Base-by-base conservation (phyloP, 1,140 invertebrate genomes). In the Olivierus martensii region DNA sequence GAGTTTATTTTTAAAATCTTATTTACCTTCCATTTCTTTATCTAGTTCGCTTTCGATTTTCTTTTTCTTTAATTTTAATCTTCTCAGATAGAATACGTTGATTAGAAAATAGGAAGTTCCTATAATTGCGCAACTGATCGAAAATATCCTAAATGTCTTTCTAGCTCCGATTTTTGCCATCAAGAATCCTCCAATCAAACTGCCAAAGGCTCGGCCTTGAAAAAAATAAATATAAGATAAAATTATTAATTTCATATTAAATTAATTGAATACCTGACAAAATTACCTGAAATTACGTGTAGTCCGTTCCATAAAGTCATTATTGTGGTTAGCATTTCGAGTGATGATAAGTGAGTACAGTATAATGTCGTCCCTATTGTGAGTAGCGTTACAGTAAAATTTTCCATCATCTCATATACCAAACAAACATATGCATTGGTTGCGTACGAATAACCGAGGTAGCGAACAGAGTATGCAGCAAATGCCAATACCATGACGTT, bases 291-390 rank as follows among this genome's bases (percentile, higher is more conserved):
- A 19, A 52, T 52, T 62, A 81, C 84, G 63, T 86, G 86, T 4
- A 87, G 62, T 42, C 83, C 84, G n/a, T 82, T 83, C 9, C 87
- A 71, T 45, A 88, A 68, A 43, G 85, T 84, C 67, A 88, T 84
- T 53, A 87, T 78, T 11, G 82, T 86, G 14, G 81, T 81, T 57
- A 87, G 80, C 1, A 84, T 84, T 2, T 82, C 79, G 9, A 77
- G 76, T 3, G 82, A 82, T n/a, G 83, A 81, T 2, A 88, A 71
- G 53, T 79, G 77, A 4, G 81, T 83, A 2, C 83, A 83, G 63
- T 87, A 87, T 21, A 83, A 84, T 4, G 87, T 80, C 6, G 82
- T 82, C 2, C 84, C 82, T 0, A 84, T 85, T 64, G 83, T 82
- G 53, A 83, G 78, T 43, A 90, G 69, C 12, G 82, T 82, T 56